Base-by-base conservation (phyloP, 2,888 invertebrate genomes). In the Emmelina monodactyla region DNA sequence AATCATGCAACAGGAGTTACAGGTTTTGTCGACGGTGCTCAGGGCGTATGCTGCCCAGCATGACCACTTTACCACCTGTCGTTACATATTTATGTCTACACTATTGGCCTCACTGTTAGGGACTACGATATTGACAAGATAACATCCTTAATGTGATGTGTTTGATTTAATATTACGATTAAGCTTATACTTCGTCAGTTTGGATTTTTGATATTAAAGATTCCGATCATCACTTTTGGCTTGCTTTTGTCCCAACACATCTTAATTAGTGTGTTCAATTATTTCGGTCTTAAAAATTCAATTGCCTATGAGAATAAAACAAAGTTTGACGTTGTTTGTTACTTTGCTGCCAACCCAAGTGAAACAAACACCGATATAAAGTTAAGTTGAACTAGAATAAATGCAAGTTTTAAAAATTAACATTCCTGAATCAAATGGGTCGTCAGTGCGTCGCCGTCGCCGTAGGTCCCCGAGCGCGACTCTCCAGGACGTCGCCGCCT, bases 101-200 rank as follows among this genome's bases (percentile, higher is more conserved):
- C 78, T 76, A 78, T 78, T 72, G 72, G 68, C 72, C 70, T 72
- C 78, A 76, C 78, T 78, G 78, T 76, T 73, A 76, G 75, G 73
- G 73, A 76, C 76, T 78, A 71, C 66, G 78, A 79, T 79, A 79
- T 78, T 79, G 78, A 79, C 78, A 78, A 76, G 78, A 76, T 78
- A 79, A 79, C 80, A 80, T 76, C 79, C 79, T 78, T 81, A 81
- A 81, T 81, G 79, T 81, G 80, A 81, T 81, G 79, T 75, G 80
- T 80, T 79, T 80, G 80, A 81, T 81, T 81, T 80, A 81, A 81
- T 81, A 81, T 78, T 70, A 75, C 78, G 79, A 80, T 80, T 78
- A 68, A 66, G 62, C 65, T 70, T 63, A 66, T 71, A 54, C 58
- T n/a, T n/a, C n/a, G n/a, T n/a, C n/a, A n/a, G n/a, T n/a, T n/a